These are phyloP conservation scores for Harpalus rufipes DNA, from an alignment of 2,888 invertebrate genomes.

Conservation along the genomic window DNA sequence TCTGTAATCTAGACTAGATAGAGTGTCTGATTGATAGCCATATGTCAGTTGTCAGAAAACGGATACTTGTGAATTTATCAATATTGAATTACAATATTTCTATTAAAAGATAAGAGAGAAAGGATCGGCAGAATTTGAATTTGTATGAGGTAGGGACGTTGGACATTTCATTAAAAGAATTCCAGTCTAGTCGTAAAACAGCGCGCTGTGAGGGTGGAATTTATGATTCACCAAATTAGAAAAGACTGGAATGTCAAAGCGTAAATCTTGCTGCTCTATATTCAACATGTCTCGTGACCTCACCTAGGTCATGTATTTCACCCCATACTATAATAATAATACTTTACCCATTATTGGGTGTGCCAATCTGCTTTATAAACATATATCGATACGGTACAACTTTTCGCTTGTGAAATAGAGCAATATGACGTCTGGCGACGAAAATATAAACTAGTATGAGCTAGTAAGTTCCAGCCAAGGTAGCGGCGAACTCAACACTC, in stretches of 20 bases:
- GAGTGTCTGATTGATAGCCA: neutral
- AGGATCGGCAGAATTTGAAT: too few species aligned
- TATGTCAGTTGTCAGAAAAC: neutral
- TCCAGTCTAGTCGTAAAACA: slow-evolving; percentile 22
- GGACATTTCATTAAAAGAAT: slow-evolving; percentile 45
- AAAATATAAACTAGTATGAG: too few species aligned
- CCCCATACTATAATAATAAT: too few species aligned
- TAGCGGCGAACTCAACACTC: too few species aligned
- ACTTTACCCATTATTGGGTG: too few species aligned
- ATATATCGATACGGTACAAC: too few species aligned
- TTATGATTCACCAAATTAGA: slow-evolving; percentile 42
- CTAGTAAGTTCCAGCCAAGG: too few species aligned
- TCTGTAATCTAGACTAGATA: neutral
- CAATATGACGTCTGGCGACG: too few species aligned
- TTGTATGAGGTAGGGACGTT: neutral
- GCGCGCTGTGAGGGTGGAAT: slow-evolving; percentile 19
- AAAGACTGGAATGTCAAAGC: slow-evolving; percentile 32
- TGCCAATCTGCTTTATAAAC: too few species aligned
- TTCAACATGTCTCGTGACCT: slow-evolving; percentile 24
- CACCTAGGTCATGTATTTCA: neutral
- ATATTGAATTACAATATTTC: neutral
- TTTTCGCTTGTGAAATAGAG: too few species aligned
- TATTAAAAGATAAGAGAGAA: neutral
- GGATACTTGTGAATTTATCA: neutral
- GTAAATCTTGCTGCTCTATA: slow-evolving; percentile 41